These are phyloP conservation scores for Alviniconcha strummeri DNA, from an alignment of 2,888 invertebrate genomes.

Conservation along the genomic window DNA sequence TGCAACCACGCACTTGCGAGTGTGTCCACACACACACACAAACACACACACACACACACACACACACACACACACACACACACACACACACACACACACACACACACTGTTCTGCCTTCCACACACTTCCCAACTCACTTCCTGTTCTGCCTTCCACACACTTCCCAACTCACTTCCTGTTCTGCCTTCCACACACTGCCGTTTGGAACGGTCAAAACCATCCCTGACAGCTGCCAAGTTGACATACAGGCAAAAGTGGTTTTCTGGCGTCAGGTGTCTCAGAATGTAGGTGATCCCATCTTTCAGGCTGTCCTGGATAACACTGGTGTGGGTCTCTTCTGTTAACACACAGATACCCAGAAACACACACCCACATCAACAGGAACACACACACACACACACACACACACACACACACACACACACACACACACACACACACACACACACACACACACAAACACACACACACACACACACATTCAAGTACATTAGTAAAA, in stretches of 20 bases:
- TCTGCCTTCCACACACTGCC: background rate
- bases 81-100: too few species aligned
- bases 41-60: background rate
- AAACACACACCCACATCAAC: background rate
- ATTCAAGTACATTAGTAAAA: background rate
- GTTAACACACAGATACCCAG: background rate
- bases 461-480: slow-evolving; percentile 9
- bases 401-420: background rate
- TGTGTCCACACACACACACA: background rate
- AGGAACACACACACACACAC: slow-evolving; percentile 8
- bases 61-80: background rate
- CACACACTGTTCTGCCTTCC: too few species aligned
- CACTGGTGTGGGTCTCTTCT: background rate
- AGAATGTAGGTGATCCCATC: too few species aligned
- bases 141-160: background rate
- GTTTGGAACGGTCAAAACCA: background rate
- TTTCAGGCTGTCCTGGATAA: background rate
- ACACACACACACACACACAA: background rate
- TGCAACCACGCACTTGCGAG: too few species aligned
- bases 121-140: background rate
- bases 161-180: background rate
- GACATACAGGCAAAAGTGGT: too few species aligned
- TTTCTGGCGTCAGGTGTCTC: too few species aligned
- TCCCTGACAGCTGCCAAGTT: background rate
- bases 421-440: background rate